These are phyloP conservation scores for Silurus asotus DNA, from an alignment of 2,113 vertebrate species.

Conservation along the genomic window DNA sequence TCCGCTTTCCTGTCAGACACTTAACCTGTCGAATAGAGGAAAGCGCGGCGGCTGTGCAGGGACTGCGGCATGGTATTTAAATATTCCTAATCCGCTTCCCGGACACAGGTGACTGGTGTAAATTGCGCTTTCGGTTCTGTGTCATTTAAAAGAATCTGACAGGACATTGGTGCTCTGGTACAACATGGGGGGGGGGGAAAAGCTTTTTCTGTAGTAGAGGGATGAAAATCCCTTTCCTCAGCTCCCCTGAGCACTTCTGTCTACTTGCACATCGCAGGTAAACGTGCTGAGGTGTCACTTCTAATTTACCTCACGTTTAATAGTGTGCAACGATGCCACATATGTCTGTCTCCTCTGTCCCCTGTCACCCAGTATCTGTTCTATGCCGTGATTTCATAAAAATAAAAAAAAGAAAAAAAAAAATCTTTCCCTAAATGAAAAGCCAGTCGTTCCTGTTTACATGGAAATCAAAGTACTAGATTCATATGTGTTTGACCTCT, in stretches of 20 bases:
- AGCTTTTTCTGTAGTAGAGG: not conserved
- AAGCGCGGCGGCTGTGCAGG: slow-evolving; percentile 39
- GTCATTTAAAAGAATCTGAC: slow-evolving; percentile 50
- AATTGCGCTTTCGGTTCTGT: slow-evolving; percentile 50
- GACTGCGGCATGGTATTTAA: slow-evolving; percentile 43
- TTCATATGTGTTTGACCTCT: slow-evolving; percentile 43
- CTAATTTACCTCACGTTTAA: slow-evolving; percentile 53
- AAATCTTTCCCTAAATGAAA: slow-evolving; percentile 11
- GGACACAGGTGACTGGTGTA: slow-evolving; percentile 54
- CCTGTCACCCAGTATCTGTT: slow-evolving; percentile 38
- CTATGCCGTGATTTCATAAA: slow-evolving; percentile 12
- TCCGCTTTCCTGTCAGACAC: slow-evolving; percentile 64
- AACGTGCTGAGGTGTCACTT: slow-evolving; percentile 52
- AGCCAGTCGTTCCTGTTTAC: not conserved
- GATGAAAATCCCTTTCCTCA: slow-evolving; percentile 6
- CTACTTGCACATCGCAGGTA: slow-evolving; percentile 46
- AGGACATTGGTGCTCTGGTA: slow-evolving; percentile 28
- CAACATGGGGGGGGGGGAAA: slow-evolving; percentile 32
- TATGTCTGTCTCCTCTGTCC: slow-evolving; percentile 51
- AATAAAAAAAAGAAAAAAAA: too few species aligned
- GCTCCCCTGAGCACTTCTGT: slow-evolving; percentile 27
- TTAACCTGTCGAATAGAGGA: slow-evolving; percentile 61
- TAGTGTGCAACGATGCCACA: slow-evolving; percentile 45
- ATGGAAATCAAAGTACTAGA: slow-evolving; percentile 39
- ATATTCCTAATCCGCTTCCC: slow-evolving; percentile 51